phyloP scores from a whole-genome alignment of 2,888 invertebrate genomes.

The Lepidocyrtoides sp. region DNA sequence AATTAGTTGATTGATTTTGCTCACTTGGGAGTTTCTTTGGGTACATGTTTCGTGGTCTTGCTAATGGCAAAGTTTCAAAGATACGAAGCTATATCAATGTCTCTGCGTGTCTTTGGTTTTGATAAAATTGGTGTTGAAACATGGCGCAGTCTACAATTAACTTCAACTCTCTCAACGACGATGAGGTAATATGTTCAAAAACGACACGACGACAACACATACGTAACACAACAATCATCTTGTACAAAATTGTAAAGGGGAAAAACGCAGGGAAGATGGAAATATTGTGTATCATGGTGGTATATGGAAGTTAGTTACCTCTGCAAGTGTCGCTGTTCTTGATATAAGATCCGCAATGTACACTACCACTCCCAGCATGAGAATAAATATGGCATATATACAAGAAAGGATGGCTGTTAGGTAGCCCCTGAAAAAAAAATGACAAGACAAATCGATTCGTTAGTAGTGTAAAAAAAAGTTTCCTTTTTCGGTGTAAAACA shows the following conservation, averaged over 20 bases:
- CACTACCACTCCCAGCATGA: conserved; percentile 90
- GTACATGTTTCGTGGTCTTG: conserved; percentile 3
- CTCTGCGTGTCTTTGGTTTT: neutral
- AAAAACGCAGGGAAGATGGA: neutral
- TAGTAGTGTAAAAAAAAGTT: too few relatives aligned
- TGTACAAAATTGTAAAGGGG: too few relatives aligned
- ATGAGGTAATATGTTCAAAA: neutral
- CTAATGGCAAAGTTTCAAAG: neutral
- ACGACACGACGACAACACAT: neutral
- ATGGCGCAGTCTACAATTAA: neutral
- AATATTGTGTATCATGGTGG: neutral
- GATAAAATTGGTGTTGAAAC: conserved; percentile 6
- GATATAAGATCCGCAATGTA: conserved; percentile 89
- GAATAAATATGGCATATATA: conserved; percentile 90
- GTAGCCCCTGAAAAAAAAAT: conserved; percentile 88
- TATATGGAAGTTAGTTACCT: conserved; percentile 87
- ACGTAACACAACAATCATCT: too few relatives aligned
- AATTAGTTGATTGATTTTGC: conserved; percentile 73
- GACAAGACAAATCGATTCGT: neutral
- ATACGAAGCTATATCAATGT: neutral
- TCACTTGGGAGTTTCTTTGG: conserved; percentile 36
- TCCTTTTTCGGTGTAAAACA: too few relatives aligned
- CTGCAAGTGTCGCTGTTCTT: conserved; percentile 87
- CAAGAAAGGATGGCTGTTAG: conserved; percentile 90
- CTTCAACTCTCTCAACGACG: neutral